Percentiles rank a stretch among this genome's conserved stretches.
These are phyloP conservation scores for Symphodus melops DNA, from an alignment of 2,113 vertebrate genomes.

Conservation along the genomic window DNA sequence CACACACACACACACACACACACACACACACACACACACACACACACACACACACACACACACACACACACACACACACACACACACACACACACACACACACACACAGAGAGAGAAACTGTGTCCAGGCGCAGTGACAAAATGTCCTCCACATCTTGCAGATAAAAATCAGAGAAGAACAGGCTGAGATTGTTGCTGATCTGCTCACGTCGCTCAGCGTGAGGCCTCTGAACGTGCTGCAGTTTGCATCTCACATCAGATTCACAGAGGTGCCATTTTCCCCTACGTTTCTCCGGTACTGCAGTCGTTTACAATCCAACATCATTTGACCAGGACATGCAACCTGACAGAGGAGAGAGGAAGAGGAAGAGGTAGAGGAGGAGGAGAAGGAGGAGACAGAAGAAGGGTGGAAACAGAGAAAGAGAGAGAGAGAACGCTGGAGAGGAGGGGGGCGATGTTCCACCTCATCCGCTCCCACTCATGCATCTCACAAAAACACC, in stretches of 20 bases:
- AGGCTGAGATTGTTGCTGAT: not conserved
- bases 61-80: constrained; percentile 26
- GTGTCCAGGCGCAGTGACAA: constrained; percentile 58
- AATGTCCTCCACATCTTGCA: constrained; percentile 65
- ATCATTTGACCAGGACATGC: constrained; percentile 33
- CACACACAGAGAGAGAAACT: constrained; percentile 3
- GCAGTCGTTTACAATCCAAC: constrained; percentile 22
- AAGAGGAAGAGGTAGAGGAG: constrained; percentile 11
- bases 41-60: constrained; percentile 24
- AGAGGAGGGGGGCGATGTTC: constrained; percentile 41
- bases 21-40: constrained; percentile 18
- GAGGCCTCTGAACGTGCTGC: constrained; percentile 10
- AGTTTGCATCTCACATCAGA: constrained; percentile 8
- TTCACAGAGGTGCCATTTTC: constrained; percentile 30
- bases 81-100: not conserved
- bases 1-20: constrained; percentile 18
- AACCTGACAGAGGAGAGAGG: constrained; percentile 18
- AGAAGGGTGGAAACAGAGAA: constrained; percentile 27
- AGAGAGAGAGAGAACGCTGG: not conserved
- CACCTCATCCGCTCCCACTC: constrained; percentile 67
- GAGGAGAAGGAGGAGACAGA: constrained; percentile 14
- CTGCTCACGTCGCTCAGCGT: not conserved
- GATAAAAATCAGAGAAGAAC: constrained; percentile 41
- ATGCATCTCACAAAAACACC: constrained; percentile 42
- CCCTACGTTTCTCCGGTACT: constrained; percentile 6